Conservation (phyloP, 2,888 invertebrate genomes). For the Agriopis marginaria region DNA sequence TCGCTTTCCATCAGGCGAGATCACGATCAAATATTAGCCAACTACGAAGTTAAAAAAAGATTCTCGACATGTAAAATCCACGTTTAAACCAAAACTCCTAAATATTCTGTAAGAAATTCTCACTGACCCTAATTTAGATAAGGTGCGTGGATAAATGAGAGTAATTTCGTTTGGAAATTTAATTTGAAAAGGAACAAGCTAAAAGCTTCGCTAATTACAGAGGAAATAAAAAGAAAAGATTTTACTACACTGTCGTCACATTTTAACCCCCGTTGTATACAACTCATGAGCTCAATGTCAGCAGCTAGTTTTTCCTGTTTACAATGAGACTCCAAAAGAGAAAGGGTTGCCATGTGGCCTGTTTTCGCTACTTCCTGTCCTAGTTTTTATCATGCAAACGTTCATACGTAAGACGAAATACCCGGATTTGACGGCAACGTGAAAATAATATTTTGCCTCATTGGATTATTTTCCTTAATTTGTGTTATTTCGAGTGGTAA, state of each 20-base stretch:
- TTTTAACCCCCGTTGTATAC: constrained; percentile 20
- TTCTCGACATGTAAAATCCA: not conserved
- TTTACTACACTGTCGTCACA: constrained; percentile 28
- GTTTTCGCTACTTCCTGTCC: not conserved
- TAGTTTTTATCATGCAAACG: constrained; percentile 1
- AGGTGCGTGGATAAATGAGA: constrained; percentile 17
- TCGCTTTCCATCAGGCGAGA: too few species aligned
- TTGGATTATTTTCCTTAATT: too few species aligned
- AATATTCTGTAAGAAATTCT: not conserved
- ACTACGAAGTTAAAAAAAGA: too few species aligned
- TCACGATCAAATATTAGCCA: too few species aligned
- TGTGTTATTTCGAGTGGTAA: not conserved
- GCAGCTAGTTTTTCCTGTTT: constrained; percentile 72
- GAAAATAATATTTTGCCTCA: too few species aligned
- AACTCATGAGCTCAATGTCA: constrained; percentile 75
- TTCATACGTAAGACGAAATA: not conserved
- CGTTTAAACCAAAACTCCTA: not conserved
- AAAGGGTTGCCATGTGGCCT: constrained; percentile 23
- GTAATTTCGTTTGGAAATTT: constrained; percentile 17
- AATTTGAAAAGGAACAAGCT: constrained; percentile 10
- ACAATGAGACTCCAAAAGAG: constrained; percentile 72
- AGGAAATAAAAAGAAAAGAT: constrained; percentile 40
- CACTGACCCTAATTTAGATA: constrained; percentile 20
- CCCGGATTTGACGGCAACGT: too few species aligned
- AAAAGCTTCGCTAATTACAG: constrained; percentile 33